phyloP scores from a whole-genome alignment of 2,888 invertebrate genomes.

The Drosophila fulvimacula region DNA sequence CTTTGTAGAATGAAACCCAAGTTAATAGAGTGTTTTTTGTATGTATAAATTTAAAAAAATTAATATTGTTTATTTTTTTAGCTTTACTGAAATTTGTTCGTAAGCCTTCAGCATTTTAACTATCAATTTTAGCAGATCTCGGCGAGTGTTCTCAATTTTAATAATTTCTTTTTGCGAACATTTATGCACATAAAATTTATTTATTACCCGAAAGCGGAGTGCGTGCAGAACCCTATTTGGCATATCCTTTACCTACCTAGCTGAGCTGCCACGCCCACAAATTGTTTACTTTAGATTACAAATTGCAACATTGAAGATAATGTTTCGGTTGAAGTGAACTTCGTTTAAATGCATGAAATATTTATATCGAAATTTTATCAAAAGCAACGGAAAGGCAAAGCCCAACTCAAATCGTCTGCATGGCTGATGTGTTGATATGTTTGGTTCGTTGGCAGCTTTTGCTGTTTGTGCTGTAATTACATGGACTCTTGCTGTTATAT shows the following conservation, averaged over 20 bases:
- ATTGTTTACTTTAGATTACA: constrained; percentile 1
- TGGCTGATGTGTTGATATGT: constrained; percentile 47
- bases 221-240: neutral
- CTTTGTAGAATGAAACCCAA: no score
- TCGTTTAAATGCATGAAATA: constrained; percentile 49
- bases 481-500: constrained; percentile 58
- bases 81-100: no score
- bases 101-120: no score
- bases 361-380: constrained; percentile 6
- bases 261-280: constrained; percentile 16
- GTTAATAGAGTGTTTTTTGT: no score
- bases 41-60: no score
- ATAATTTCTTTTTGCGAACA: neutral
- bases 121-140: neutral
- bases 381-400: constrained; percentile 1
- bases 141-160: neutral
- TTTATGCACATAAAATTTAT: neutral
- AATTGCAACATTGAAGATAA: constrained; percentile 5
- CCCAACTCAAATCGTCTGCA: constrained; percentile 9
- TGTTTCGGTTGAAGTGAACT: constrained; percentile 30
- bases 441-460: constrained; percentile 65
- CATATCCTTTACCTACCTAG: neutral
- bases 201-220: no score
- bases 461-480: constrained; percentile 29
- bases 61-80: no score